Evolutionary conservation across 2,113 vertebrate genomes (phyloP).

Genomic region (Genyomyrus donnyi): DNA sequence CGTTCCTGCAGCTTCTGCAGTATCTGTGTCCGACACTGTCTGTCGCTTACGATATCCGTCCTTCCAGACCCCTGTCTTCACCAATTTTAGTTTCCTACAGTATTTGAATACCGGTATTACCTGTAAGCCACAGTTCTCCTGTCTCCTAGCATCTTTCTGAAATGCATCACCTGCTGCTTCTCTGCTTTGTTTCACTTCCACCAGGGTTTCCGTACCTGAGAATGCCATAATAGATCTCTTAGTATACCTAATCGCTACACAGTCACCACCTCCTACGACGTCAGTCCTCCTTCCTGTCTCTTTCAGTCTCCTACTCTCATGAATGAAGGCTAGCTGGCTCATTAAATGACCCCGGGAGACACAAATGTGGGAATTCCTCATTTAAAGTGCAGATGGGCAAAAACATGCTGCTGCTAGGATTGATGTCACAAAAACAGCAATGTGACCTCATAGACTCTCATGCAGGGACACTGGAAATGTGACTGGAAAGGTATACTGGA

Average conservation of each 20-base stretch:
- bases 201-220: neutral
- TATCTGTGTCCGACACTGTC: neutral
- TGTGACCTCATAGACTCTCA: neutral
- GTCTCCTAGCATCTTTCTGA: neutral
- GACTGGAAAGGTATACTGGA: neutral
- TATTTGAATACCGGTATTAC: neutral
- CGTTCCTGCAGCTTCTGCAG: neutral
- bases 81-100: neutral
- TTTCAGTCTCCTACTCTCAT: neutral
- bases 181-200: neutral
- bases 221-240: neutral
- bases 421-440: neutral
- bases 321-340: neutral
- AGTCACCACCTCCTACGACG: neutral
- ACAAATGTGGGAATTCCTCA: neutral
- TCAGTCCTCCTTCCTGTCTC: neutral
- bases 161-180: neutral
- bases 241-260: neutral
- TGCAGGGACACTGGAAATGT: neutral
- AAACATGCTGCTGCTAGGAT: neutral
- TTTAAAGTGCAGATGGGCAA: neutral
- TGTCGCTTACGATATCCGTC: neutral
- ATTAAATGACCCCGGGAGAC: neutral
- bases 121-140: neutral
- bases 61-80: neutral